These are phyloP conservation scores for Leptinotarsa undecemlineata DNA, from an alignment of 1,140 invertebrate species.

Conservation along the genomic window DNA sequence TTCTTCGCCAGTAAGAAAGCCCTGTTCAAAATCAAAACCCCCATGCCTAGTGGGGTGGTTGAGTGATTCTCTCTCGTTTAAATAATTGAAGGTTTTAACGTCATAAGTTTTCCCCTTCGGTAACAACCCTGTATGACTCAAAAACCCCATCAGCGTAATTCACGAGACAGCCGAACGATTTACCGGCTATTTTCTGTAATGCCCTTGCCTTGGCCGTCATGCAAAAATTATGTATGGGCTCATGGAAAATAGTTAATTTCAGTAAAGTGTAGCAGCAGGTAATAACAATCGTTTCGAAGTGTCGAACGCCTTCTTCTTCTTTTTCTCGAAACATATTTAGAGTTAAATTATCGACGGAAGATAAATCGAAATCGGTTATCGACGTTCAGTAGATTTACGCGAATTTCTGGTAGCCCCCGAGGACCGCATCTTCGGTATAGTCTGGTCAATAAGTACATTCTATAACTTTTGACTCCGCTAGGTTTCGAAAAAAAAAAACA, in stretches of 20 bases:
- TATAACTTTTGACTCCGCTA: too few relatives aligned
- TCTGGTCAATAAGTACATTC: too few relatives aligned
- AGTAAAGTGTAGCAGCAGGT: constrained; percentile 16
- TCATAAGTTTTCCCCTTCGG: too few relatives aligned
- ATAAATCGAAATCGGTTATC: constrained; percentile 38
- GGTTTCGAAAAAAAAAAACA: too few relatives aligned
- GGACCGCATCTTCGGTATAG: constrained; percentile 36
- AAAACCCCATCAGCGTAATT: not conserved
- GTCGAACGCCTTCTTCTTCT: constrained; percentile 16
- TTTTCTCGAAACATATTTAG: constrained; percentile 30
- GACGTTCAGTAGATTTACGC: constrained; percentile 35
- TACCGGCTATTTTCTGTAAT: constrained; percentile 12
- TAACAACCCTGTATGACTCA: not conserved
- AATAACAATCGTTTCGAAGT: constrained; percentile 25
- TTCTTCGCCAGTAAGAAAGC: too few relatives aligned
- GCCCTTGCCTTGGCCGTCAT: not conserved
- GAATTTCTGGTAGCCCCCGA: constrained; percentile 26
- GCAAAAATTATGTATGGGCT: not conserved
- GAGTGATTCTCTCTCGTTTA: too few relatives aligned
- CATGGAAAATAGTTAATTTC: constrained; percentile 17
- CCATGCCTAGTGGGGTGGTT: too few relatives aligned
- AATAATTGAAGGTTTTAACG: too few relatives aligned
- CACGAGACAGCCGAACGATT: not conserved
- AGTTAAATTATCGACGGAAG: constrained; percentile 41
- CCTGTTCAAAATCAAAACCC: too few relatives aligned